These are phyloP conservation scores for Prinia subflava DNA, from an alignment of 2,113 vertebrate species.

Conservation along the genomic window DNA sequence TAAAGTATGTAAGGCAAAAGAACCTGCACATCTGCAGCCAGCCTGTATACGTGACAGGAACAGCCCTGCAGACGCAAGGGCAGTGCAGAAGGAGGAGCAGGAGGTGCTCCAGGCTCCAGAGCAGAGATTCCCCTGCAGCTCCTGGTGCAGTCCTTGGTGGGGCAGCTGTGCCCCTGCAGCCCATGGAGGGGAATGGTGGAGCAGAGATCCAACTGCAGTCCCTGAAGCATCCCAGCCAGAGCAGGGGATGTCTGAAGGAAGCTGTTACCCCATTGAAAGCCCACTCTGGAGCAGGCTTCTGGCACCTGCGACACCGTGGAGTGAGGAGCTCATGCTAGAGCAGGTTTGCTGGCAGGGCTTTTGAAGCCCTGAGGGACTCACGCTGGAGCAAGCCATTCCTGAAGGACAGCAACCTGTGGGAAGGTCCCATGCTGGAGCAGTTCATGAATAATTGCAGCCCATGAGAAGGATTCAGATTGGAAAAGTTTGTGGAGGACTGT, in stretches of 20 bases:
- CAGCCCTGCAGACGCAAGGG: neutral
- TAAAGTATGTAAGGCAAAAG: neutral
- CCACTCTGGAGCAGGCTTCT: neutral
- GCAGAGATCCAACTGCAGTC: neutral
- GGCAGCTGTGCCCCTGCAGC: neutral
- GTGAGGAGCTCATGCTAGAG: neutral
- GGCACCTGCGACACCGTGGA: accelerated
- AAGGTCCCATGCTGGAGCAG: neutral
- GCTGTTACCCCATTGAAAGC: neutral
- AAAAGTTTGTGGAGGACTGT: neutral
- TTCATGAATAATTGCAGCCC: neutral
- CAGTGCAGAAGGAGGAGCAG: neutral
- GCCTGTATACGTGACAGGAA: neutral
- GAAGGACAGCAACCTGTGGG: neutral
- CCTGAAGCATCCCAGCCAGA: neutral
- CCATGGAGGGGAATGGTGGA: accelerated
- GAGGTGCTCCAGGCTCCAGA: accelerated
- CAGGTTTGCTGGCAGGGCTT: neutral
- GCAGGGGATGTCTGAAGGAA: neutral
- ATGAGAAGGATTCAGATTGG: neutral
- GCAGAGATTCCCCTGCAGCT: neutral
- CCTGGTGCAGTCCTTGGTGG: accelerated
- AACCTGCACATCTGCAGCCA: neutral
- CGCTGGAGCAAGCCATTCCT: neutral
- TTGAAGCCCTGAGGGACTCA: neutral